Conservation (phyloP, 2,113 vertebrate genomes). For the Microcebus tavaratra region DNA sequence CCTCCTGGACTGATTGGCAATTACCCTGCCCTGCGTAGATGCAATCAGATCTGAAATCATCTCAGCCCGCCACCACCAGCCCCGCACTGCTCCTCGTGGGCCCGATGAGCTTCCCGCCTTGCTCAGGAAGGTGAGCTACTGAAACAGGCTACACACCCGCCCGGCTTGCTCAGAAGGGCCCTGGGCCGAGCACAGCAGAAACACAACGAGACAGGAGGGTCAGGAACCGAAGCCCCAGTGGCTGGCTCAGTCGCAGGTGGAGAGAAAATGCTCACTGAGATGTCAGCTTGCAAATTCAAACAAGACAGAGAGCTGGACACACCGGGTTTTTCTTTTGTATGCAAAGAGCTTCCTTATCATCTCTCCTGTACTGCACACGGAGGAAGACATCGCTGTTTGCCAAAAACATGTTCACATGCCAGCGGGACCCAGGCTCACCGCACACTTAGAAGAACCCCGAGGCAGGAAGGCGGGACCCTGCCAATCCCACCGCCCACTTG, state of each 20-base stretch:
- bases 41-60: conserved; percentile 80
- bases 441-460: no score
- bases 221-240: no score
- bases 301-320: not conserved
- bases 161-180: not conserved
- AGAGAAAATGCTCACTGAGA: not conserved
- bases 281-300: not conserved
- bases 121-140: not conserved
- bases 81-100: conserved; percentile 50
- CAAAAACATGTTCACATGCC: no score
- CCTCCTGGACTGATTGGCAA: conserved; percentile 67
- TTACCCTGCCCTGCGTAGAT: conserved; percentile 69
- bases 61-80: conserved; percentile 44
- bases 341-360: no score
- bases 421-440: not conserved
- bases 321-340: not conserved
- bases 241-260: not conserved
- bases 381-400: not conserved
- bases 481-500: no score
- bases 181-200: accelerated
- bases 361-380: accelerated
- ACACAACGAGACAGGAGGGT: not conserved
- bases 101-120: accelerated
- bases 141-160: not conserved
- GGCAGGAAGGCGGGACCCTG: no score